Evolutionary conservation across 2,888 invertebrate species (phyloP).

Genomic region (Lysandra bellargus): DNA sequence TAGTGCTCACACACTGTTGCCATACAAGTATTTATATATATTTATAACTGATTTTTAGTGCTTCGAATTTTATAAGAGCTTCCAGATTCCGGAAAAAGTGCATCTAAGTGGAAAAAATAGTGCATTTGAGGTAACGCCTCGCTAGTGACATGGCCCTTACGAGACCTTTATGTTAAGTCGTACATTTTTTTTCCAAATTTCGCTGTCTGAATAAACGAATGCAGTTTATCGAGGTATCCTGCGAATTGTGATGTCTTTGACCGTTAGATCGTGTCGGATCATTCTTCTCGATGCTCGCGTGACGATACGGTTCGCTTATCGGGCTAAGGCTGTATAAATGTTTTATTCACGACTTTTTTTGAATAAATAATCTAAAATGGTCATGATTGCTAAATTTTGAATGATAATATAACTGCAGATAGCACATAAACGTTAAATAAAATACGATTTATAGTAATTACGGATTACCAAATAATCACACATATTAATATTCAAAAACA

Average conservation of each 20-base stretch:
- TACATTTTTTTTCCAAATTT: too few relatives aligned
- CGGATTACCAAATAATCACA: background rate
- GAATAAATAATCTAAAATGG: slow-evolving; percentile 14
- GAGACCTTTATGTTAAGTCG: too few relatives aligned
- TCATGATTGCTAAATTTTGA: background rate
- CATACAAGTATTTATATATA: too few relatives aligned
- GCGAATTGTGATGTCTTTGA: background rate
- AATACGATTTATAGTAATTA: background rate
- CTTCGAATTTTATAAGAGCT: too few relatives aligned
- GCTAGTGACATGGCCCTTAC: too few relatives aligned
- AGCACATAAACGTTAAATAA: background rate
- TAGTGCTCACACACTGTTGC: too few relatives aligned
- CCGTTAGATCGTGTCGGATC: background rate
- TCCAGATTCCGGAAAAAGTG: too few relatives aligned
- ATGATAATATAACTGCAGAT: background rate
- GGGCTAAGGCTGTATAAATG: slow-evolving; percentile 23
- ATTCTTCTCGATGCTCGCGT: slow-evolving; percentile 6
- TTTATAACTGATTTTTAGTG: too few relatives aligned
- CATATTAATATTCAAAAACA: too few relatives aligned
- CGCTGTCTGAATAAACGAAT: too few relatives aligned
- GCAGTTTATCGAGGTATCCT: background rate
- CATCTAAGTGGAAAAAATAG: too few relatives aligned
- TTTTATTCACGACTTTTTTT: slow-evolving; percentile 9
- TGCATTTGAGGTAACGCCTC: too few relatives aligned
- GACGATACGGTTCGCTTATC: slow-evolving; percentile 22